Percentiles rank a stretch among this genome's conserved stretches.
These are phyloP conservation scores for Diachrysia chrysitis DNA, from an alignment of 2,888 invertebrate species.

Conservation along the genomic window DNA sequence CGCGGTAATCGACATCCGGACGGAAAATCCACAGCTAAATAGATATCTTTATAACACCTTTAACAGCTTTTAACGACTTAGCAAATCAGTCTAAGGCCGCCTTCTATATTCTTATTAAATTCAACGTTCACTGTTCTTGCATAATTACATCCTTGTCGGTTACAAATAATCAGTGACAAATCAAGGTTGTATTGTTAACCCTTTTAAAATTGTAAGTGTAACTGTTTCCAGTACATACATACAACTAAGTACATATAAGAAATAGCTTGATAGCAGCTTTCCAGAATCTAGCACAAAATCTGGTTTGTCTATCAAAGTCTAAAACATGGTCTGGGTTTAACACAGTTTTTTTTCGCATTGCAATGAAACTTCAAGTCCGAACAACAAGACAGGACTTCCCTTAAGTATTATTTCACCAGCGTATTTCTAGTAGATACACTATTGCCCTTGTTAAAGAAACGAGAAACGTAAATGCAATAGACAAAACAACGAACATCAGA, in stretches of 20 bases:
- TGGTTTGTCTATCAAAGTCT: background rate
- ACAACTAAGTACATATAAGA: background rate
- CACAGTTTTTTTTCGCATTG: too few relatives aligned
- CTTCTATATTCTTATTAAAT: conserved; percentile 61
- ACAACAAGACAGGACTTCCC: too few relatives aligned
- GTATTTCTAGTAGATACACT: too few relatives aligned
- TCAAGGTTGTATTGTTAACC: conserved; percentile 26
- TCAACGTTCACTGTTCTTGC: conserved; percentile 67
- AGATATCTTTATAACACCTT: conserved; percentile 22
- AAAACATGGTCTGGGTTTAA: background rate
- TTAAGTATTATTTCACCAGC: too few relatives aligned
- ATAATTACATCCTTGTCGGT: conserved; percentile 71
- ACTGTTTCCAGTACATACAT: background rate
- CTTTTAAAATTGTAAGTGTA: background rate
- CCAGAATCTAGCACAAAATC: background rate
- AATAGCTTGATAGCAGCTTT: background rate
- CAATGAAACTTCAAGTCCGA: too few relatives aligned
- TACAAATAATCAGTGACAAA: conserved; percentile 18
- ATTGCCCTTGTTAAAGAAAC: too few relatives aligned
- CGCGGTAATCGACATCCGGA: too few relatives aligned
- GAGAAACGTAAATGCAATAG: too few relatives aligned
- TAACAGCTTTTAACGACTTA: conserved; percentile 27
- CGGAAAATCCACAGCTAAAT: too few relatives aligned
- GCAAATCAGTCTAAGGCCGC: conserved; percentile 48
- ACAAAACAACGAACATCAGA: too few relatives aligned